Percentiles rank a stretch among this genome's conserved stretches.
Conservation (phyloP, 2,113 vertebrate genomes). For the Cyanoliseus patagonus region DNA sequence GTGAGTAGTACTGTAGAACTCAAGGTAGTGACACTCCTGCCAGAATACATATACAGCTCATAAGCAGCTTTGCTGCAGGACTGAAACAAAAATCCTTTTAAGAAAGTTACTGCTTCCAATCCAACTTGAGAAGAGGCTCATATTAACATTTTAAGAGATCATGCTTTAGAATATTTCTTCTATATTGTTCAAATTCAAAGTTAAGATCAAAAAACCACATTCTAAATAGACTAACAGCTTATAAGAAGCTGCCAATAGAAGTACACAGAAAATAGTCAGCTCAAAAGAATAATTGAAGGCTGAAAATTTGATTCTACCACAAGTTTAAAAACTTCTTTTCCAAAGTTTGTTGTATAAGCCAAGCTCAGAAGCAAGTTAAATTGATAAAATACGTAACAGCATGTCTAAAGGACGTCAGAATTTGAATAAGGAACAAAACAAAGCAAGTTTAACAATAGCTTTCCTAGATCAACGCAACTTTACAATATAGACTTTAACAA, state of each 20-base stretch:
- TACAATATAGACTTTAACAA: background rate
- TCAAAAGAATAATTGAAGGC: background rate
- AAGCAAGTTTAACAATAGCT: background rate
- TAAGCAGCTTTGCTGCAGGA: background rate
- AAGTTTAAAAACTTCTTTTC: background rate
- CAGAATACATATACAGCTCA: background rate
- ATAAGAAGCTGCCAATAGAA: background rate
- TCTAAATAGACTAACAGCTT: background rate
- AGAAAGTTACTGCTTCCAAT: background rate
- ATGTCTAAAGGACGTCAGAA: background rate
- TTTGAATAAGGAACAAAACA: background rate
- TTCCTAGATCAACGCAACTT: background rate
- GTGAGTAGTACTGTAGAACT: background rate
- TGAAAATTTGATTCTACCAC: background rate
- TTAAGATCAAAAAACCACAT: background rate
- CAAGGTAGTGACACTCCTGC: background rate
- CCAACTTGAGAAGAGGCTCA: background rate
- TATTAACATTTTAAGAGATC: background rate
- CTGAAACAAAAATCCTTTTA: background rate
- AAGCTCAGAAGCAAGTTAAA: background rate
- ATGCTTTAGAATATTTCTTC: background rate
- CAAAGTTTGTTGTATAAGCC: background rate
- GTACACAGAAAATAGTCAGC: background rate
- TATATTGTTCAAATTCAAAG: background rate
- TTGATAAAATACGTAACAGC: accelerated